These are phyloP conservation scores for Drosophila cognata DNA, from an alignment of 2,888 invertebrate genomes.

Conservation along the genomic window DNA sequence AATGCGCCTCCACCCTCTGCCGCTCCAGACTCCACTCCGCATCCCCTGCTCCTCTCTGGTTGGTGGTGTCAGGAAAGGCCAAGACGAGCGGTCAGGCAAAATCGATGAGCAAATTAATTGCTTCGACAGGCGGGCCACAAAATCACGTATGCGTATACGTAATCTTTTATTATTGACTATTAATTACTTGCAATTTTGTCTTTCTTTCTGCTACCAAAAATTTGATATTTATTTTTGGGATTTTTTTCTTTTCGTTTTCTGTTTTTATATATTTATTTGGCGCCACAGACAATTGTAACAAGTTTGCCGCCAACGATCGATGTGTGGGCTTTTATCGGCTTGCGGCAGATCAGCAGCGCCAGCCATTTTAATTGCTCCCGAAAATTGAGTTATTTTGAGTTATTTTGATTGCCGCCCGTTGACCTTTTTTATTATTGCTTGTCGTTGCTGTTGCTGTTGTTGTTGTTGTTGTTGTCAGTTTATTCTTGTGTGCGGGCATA, in stretches of 20 bases:
- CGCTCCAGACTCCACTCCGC: conserved; percentile 3
- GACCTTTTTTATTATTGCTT: conserved; percentile 58
- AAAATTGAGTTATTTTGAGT: conserved; percentile 78
- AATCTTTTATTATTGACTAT: conserved; percentile 72
- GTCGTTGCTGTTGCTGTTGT: conserved; percentile 1
- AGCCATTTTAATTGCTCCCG: conserved; percentile 78
- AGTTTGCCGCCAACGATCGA: conserved; percentile 62
- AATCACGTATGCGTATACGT: conserved; percentile 71
- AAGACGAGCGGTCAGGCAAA: conserved; percentile 29
- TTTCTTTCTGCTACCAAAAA: conserved; percentile 18
- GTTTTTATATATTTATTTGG: conserved; percentile 12
- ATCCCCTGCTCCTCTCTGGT: background rate
- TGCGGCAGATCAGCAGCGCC: conserved; percentile 47
- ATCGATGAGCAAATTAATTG: conserved; percentile 77
- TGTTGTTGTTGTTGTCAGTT: conserved; percentile 1
- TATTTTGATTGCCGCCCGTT: conserved; percentile 79
- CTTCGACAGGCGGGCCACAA: conserved; percentile 37
- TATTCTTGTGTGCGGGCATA: conserved; percentile 23
- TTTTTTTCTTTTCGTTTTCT: background rate
- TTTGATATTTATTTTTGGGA: background rate
- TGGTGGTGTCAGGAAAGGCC: conserved; percentile 31
- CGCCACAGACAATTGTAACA: conserved; percentile 59
- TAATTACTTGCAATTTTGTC: conserved; percentile 70
- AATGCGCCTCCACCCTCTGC: conserved; percentile 8
- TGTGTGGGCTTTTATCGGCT: conserved; percentile 59